A percentile compares a stretch with the other conserved stretches of the same genome.
Evolutionary conservation across 2,888 invertebrate genomes (phyloP).

Genomic region (Heliconius aoede): DNA sequence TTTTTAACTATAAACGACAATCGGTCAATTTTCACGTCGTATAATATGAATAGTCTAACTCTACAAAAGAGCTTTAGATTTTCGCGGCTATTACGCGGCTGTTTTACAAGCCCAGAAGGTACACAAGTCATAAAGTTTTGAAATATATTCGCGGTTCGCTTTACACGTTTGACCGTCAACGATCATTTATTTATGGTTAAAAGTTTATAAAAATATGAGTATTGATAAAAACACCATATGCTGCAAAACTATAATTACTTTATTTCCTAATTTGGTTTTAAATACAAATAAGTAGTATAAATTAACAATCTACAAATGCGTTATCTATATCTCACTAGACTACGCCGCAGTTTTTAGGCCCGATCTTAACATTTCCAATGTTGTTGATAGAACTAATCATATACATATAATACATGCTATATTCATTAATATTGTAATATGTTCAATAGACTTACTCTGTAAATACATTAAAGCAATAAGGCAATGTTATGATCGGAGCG

Average conservation of each 20-base stretch:
- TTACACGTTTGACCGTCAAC: background rate
- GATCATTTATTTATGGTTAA: background rate
- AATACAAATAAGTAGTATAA: constrained; percentile 53
- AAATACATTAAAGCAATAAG: background rate
- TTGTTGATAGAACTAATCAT: background rate
- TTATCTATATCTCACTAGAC: background rate
- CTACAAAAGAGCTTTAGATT: background rate
- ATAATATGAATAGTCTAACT: no score
- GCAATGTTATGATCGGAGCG: background rate
- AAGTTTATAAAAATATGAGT: background rate
- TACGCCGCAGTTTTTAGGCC: background rate
- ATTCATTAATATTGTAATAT: background rate
- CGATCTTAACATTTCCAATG: background rate
- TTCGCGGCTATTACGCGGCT: background rate
- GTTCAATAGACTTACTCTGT: constrained; percentile 3
- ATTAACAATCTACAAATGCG: constrained; percentile 26
- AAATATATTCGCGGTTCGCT: background rate
- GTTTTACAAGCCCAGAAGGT: no score
- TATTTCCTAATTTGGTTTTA: constrained; percentile 73
- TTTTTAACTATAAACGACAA: no score
- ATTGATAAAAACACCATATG: constrained; percentile 36
- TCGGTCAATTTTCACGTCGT: no score
- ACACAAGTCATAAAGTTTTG: background rate
- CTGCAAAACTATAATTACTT: constrained; percentile 48
- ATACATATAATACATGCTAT: constrained; percentile 3